phyloP scores from a whole-genome alignment of 1,140 invertebrate genomes.

The Tigriopus japonicus region DNA sequence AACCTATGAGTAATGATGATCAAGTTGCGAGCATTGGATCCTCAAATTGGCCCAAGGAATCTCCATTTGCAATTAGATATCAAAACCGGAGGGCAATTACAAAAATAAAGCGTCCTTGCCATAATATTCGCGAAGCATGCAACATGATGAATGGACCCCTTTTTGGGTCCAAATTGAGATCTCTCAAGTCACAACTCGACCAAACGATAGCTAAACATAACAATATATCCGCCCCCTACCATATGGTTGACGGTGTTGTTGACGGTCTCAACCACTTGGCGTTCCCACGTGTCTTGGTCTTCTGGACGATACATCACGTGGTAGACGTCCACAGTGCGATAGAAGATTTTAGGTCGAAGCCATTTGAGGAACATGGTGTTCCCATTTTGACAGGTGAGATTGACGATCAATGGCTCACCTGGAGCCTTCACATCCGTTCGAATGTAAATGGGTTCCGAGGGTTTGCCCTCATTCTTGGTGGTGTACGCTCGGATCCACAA shows the following conservation, averaged over 20 bases:
- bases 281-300: background rate
- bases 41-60: too few relatives aligned
- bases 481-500: slow-evolving; percentile 11
- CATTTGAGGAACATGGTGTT: slow-evolving; percentile 12
- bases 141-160: too few relatives aligned
- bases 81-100: too few relatives aligned
- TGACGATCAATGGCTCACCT: slow-evolving; percentile 2
- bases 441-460: background rate
- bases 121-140: too few relatives aligned
- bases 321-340: slow-evolving; percentile 7
- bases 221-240: too few relatives aligned
- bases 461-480: slow-evolving; percentile 10
- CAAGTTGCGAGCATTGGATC: too few relatives aligned
- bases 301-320: slow-evolving; percentile 4
- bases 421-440: slow-evolving; percentile 9
- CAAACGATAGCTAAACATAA: too few relatives aligned
- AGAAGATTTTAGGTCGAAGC: slow-evolving; percentile 4
- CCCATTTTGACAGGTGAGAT: slow-evolving; percentile 9
- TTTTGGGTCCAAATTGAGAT: too few relatives aligned
- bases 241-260: slow-evolving; percentile 13
- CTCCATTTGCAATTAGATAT: too few relatives aligned
- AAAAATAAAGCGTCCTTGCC: too few relatives aligned
- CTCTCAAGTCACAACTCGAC: too few relatives aligned
- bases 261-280: slow-evolving; percentile 9
- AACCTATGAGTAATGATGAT: too few relatives aligned